Evolutionary conservation across 2,113 vertebrate species (phyloP), one percentile per base, ranked within the genome.

Genomic region (Melanerpes formicivorus): DNA sequence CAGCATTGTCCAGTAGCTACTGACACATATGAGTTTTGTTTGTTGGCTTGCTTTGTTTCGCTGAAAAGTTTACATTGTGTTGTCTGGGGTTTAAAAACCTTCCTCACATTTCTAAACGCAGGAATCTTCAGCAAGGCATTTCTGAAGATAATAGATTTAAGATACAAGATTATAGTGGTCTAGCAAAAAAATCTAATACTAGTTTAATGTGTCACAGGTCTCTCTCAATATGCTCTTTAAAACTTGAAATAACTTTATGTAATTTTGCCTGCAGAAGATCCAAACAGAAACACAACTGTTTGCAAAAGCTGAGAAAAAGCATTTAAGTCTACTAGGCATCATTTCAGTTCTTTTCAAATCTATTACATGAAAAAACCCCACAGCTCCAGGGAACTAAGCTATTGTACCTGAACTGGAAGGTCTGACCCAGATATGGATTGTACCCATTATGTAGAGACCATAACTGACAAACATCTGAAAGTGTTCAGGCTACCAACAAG

Each of bases 361-460:
- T 78, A 77, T 91, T 78, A 87, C 56, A 94, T 8, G 13, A 84
- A 92, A 95, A 94, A 94, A 93, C 54, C 42, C 14, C 64, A 78
- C 37, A 80, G 55, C 84, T 87, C 44, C 76, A 62, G 73, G 69
- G 69, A 88, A 44, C 69, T 65, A 86, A 78, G 77, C 80, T 93
- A 94, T 94, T 95, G 84, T 94, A 67, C 48, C 52, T 92, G 92
- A 93, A 93, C 79, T 83, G 69, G 93, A 80, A 94, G 94, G 79
- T 93, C 90, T 96, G 92, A 95, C 87, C 78, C 83, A 96, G 87
- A 84, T 85, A 93, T 91, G 62, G 82, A 96, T 92, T 90, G 89
- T 75, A 85, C 69, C 65, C 65, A 60, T 96, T 94, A 91, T 91
- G 65, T 80, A 94, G 69, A 90, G 65, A 80, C 48, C 79, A 92